Percentiles rank a stretch among this genome's conserved stretches.
These are phyloP conservation scores for Halcyon senegalensis DNA, from an alignment of 2,113 vertebrate genomes.

Conservation along the genomic window DNA sequence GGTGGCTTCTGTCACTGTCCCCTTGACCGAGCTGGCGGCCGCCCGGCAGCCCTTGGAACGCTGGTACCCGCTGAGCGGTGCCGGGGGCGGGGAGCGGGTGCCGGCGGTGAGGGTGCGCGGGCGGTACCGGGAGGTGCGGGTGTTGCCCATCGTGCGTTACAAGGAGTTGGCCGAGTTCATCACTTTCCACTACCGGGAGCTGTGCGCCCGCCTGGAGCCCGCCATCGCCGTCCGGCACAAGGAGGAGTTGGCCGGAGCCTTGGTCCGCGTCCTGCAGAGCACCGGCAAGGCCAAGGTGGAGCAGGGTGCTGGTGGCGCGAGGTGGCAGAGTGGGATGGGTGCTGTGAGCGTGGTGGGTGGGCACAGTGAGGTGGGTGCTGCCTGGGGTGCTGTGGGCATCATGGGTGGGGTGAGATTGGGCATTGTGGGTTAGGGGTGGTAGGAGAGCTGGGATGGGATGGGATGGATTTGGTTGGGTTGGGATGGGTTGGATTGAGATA, in stretches of 20 bases:
- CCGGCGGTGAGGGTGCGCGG: constrained; percentile 81
- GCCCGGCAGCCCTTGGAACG: constrained; percentile 81
- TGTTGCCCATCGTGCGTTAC: constrained; percentile 90
- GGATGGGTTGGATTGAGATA: too few relatives aligned
- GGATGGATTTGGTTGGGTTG: background rate
- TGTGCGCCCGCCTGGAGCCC: constrained; percentile 86
- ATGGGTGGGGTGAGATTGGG: background rate
- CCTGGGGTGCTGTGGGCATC: background rate
- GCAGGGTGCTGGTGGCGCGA: rapidly evolving
- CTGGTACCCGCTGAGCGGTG: constrained; percentile 80
- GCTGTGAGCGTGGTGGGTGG: background rate
- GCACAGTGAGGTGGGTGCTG: background rate
- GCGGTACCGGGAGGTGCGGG: constrained; percentile 84
- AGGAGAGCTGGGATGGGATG: background rate
- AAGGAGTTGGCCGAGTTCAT: constrained; percentile 94
- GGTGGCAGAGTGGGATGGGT: too few relatives aligned
- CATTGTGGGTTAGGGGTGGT: background rate
- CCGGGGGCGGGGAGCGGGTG: constrained; percentile 48
- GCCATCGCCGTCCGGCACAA: constrained; percentile 86
- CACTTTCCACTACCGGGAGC: constrained; percentile 85
- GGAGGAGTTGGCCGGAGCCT: constrained; percentile 88
- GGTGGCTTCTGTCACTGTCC: constrained; percentile 80
- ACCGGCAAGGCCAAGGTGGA: constrained; percentile 92
- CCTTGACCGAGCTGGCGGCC: constrained; percentile 72
- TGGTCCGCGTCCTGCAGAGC: constrained; percentile 90